phyloP scores from a whole-genome alignment of 2,113 vertebrate genomes.

The Pedetes capensis region DNA sequence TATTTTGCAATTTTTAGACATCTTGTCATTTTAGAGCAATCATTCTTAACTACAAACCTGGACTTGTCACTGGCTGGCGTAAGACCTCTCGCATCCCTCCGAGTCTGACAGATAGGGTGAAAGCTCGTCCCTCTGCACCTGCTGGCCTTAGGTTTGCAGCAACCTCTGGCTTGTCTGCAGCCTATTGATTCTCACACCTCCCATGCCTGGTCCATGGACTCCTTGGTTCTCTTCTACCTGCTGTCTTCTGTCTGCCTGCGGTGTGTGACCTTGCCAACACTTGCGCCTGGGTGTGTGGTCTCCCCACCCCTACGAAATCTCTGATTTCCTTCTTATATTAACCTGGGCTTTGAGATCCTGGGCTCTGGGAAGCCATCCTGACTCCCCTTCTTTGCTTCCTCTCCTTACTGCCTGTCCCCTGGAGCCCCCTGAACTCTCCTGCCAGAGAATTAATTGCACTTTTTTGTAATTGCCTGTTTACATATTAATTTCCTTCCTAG shows the following conservation, averaged over 20 bases:
- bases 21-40: background rate
- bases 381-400: background rate
- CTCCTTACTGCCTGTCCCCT: background rate
- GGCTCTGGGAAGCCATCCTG: background rate
- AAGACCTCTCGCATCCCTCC: background rate
- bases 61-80: background rate
- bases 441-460: background rate
- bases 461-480: background rate
- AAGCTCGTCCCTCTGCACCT: accelerated
- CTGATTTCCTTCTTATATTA: background rate
- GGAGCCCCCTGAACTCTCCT: background rate
- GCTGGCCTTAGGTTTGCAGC: accelerated
- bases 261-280: background rate
- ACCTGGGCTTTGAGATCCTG: background rate
- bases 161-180: background rate
- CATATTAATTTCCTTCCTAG: background rate
- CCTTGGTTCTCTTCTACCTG: background rate
- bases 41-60: background rate
- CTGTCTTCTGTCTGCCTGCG: background rate
- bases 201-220: background rate
- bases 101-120: background rate
- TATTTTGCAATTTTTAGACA: background rate
- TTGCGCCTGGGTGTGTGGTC: background rate
- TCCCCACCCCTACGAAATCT: background rate
- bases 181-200: background rate